Conservation (phyloP, 2,797 vertebrate species). For the Toxotes lorentzi region DNA sequence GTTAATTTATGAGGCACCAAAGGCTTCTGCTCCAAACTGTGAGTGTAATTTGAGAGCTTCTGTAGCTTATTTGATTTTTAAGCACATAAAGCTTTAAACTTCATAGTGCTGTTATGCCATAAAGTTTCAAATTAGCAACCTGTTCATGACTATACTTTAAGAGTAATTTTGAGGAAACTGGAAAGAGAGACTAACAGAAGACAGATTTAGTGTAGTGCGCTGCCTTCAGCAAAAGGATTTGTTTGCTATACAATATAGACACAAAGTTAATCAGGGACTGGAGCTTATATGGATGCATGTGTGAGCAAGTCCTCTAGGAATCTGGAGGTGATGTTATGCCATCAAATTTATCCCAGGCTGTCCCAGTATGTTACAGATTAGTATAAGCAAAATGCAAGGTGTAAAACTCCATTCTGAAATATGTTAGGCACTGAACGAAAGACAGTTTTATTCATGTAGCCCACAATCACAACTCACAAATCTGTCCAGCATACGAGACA, state of each 20-base stretch:
- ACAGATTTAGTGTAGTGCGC: constrained; percentile 12
- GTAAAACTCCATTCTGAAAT: constrained; percentile 7
- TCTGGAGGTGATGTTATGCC: constrained; percentile 2
- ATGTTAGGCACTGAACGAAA: constrained; percentile 6
- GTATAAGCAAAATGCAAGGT: constrained; percentile 1
- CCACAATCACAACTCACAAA: not conserved
- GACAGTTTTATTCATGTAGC: not conserved
- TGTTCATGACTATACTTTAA: constrained; percentile 17
- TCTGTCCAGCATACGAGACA: not conserved
- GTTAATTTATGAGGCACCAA: constrained; percentile 45
- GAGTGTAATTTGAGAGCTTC: constrained; percentile 30
- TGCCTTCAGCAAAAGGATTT: constrained; percentile 6
- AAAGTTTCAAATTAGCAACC: constrained; percentile 41
- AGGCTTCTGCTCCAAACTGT: constrained; percentile 29
- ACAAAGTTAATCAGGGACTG: not conserved
- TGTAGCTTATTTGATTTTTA: constrained; percentile 36
- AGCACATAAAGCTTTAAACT: constrained; percentile 44
- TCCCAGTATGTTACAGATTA: constrained; percentile 9
- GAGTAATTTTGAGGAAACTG: constrained; percentile 24
- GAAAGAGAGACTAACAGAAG: constrained; percentile 10
- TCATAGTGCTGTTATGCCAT: constrained; percentile 6
- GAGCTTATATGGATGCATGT: constrained; percentile 14
- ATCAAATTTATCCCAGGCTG: constrained; percentile 14
- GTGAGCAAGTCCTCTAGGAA: not conserved
- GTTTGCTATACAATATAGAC: constrained; percentile 9